phyloP scores from a whole-genome alignment of 2,113 vertebrate genomes.

The Dunckerocampus dactyliophorus region DNA sequence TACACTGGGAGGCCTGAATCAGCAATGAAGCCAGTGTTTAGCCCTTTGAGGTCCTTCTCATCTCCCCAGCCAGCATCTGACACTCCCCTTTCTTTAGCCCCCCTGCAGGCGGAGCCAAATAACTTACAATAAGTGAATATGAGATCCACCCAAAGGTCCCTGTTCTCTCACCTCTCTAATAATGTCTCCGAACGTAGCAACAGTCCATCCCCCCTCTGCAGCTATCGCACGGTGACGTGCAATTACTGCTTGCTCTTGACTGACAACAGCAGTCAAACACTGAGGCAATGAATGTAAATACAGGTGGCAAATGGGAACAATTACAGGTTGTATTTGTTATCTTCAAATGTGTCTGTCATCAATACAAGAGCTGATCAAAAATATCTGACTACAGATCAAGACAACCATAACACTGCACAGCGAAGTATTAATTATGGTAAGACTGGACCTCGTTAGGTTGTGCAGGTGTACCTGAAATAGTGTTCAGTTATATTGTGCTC shows the following conservation, averaged over 20 bases:
- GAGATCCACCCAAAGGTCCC: slow-evolving; percentile 1
- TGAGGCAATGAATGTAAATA: background rate
- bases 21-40: slow-evolving; percentile 60
- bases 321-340: no score
- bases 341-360: no score
- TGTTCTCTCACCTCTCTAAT: slow-evolving; percentile 20
- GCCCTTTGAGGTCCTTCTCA: slow-evolving; percentile 44
- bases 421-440: no score
- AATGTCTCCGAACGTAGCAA: background rate
- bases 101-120: slow-evolving; percentile 48
- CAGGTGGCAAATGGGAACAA: no score
- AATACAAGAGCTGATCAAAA: no score
- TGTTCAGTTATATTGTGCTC: background rate
- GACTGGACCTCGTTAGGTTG: no score
- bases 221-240: background rate
- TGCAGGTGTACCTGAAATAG: slow-evolving; percentile 5
- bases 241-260: slow-evolving; percentile 36
- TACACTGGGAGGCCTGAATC: slow-evolving; percentile 59
- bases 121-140: slow-evolving; percentile 51
- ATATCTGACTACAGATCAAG: no score
- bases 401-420: no score
- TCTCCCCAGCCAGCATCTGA: slow-evolving; percentile 10
- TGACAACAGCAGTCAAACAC: background rate
- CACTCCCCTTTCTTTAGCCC: slow-evolving; percentile 33
- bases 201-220: background rate